Base-by-base conservation (phyloP, 1,140 invertebrate species). In the Nephila pilipes region DNA sequence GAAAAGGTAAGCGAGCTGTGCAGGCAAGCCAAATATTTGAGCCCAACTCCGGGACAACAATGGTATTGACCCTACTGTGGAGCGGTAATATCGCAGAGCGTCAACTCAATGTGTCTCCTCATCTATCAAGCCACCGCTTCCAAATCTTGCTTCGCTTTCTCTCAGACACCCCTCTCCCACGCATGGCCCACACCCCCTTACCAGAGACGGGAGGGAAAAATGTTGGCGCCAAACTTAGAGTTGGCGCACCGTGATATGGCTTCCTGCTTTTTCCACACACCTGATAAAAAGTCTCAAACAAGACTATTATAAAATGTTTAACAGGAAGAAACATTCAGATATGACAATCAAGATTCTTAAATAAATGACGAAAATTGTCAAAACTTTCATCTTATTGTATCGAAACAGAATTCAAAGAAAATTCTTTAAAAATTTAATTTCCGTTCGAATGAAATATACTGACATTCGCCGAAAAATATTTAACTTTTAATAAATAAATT, bases 41-140 rank as follows among this genome's bases (percentile, higher is more conserved):
- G 63, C 75, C 46, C 79, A 22, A 85, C 58, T 85, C 58, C n/a
- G 29, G 89, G 89, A 83, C 80, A 75, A 85, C 90, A 92, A 92
- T 92, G 60, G 81, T 85, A 92, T 92, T 92, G 90, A 92, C 90
- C 90, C 80, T 22, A 60, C 55, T 60, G 55, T 38, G 57, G 89
- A 54, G 89, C 79, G 89, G 81, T 60, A 92, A 92, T 92, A 92
- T 92, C 65, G 81, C 81, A 46, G 63, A 36, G 58, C 90, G 90
- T 92, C 90, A 92, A 85, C 81, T 92, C 90, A 92, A 92, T 92
- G 83, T 92, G 90, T 92, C 90, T 75, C 83, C 90, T 92, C 80
- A 92, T 92, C 90, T 87, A 92, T 92, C 90, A 92, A 85, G 58
- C 63, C 79, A 36, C 75, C 79, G 57, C 57, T 81, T 91, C 89